Base-by-base conservation (phyloP, 2,113 vertebrate genomes). In the Apodemus sylvaticus region DNA sequence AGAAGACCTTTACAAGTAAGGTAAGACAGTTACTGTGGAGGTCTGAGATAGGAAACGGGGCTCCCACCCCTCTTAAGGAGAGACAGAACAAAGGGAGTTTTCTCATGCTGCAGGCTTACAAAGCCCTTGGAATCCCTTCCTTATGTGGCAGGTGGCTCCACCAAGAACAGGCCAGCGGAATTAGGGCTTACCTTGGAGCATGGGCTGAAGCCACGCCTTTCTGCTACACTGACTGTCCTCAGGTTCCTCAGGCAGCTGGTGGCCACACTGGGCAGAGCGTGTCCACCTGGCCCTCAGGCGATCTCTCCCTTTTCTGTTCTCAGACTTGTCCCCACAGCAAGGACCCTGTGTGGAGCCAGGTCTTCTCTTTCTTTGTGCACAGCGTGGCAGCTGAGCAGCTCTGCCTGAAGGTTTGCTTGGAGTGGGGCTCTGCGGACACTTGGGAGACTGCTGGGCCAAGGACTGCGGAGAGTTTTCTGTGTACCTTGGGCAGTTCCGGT, bases 361-460 rank as follows among this genome's bases (percentile, higher is more conserved):
- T 98, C 62, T 99, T 99, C 98, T 99, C 99, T 60, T 99, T 99
- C 98, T 99, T 99, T 76, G 99, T 99, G 48, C 98, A 98, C 74
- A 98, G 89, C 24, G 96, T 99, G 92, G 97, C 98, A 66, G 98
- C 98, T 3, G 99, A 99, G 97, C 98, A 98, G 39, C 99, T 99
- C 29, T 97, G 90, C 0, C 14, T 99, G 74, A 98, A 99, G 99
- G 99, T 99, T 83, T 89, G 97, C 64, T 31, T 71, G 79, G n/a
- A 34, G n/a, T 0, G 29, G 96, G 26, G 92, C 34, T 83, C 68
- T 17, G 42, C 53, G 73, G 51, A 45, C 14, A 73, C n/a, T 24
- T 26, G 4, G 48, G 81, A n/a, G 10, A 3, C 7, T 5, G 71
- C 39, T 86, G 36, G 48, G 78, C 60, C 36, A 17, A 20, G 24